These are phyloP conservation scores for Zygaena filipendulae DNA, from an alignment of 2,888 invertebrate species.

Conservation along the genomic window DNA sequence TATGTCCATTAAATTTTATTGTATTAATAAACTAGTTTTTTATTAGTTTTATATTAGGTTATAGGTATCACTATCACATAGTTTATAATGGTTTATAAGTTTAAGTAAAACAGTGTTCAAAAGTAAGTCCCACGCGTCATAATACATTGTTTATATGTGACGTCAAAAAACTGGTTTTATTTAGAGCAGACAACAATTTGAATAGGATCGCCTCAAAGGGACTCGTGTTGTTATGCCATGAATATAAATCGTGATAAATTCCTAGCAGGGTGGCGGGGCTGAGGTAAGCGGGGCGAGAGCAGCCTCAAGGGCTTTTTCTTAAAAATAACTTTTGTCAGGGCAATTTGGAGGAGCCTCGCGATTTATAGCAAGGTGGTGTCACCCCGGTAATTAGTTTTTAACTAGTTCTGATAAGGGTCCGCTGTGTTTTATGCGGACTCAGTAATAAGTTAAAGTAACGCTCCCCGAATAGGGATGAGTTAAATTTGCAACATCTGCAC, in stretches of 20 bases:
- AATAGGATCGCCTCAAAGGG: constrained; percentile 58
- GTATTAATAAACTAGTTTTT: too few relatives aligned
- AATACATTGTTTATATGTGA: too few relatives aligned
- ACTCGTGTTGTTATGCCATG: constrained; percentile 66
- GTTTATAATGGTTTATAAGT: too few relatives aligned
- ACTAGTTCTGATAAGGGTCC: constrained; percentile 69
- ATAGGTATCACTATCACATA: too few relatives aligned
- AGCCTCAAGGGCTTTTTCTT: constrained; percentile 67
- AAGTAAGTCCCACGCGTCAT: too few relatives aligned
- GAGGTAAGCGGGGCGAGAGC: constrained; percentile 26
- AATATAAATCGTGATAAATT: constrained; percentile 74
- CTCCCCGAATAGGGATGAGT: constrained; percentile 25
- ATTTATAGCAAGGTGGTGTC: constrained; percentile 68
- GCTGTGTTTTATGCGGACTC: constrained; percentile 46
- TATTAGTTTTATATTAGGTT: too few relatives aligned
- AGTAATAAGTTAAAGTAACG: constrained; percentile 51
- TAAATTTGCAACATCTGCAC: constrained; percentile 22
- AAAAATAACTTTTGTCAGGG: constrained; percentile 69
- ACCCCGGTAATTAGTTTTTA: constrained; percentile 69
- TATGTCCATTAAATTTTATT: too few relatives aligned
- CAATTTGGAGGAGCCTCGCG: constrained; percentile 59
- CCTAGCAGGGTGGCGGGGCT: constrained; percentile 35
- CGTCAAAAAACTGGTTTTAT: constrained; percentile 31
- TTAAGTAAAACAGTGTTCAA: too few relatives aligned
- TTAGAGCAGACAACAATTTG: constrained; percentile 49